These are phyloP conservation scores for Zosterops japonicus DNA, from an alignment of 2,113 vertebrate species.

Conservation along the genomic window DNA sequence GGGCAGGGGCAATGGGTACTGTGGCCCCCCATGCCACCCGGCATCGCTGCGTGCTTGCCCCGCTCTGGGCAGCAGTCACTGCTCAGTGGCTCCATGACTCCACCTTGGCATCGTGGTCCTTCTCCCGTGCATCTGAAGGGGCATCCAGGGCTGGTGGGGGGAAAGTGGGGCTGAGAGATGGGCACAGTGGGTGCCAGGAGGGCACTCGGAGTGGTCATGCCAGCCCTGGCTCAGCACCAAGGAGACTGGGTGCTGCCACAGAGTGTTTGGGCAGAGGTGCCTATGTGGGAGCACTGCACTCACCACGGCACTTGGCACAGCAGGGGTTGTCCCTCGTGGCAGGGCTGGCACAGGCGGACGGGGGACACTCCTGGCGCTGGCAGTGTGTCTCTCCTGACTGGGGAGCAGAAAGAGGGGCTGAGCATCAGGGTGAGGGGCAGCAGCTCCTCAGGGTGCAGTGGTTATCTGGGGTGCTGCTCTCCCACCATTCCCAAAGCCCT, in stretches of 20 bases:
- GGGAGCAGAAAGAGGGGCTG: neutral
- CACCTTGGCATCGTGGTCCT: slow-evolving; percentile 25
- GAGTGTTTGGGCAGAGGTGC: neutral
- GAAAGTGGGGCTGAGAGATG: fast-evolving
- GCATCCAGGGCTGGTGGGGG: neutral
- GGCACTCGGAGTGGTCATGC: neutral
- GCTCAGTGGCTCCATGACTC: slow-evolving; percentile 64
- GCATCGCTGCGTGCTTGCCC: neutral
- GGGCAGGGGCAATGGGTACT: fast-evolving
- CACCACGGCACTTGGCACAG: slow-evolving; percentile 83
- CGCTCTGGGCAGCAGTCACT: neutral
- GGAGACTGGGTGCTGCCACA: neutral
- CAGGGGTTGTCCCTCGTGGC: slow-evolving; percentile 76
- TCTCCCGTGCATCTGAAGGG: slow-evolving; percentile 29
- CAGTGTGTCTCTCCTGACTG: slow-evolving; percentile 88
- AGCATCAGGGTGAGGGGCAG: fast-evolving
- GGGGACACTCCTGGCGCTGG: slow-evolving; percentile 85
- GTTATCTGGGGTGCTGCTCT: fast-evolving
- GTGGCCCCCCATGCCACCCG: neutral
- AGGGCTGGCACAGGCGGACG: slow-evolving; percentile 73
- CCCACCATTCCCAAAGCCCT: fast-evolving
- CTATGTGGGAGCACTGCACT: neutral
- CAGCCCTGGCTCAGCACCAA: neutral
- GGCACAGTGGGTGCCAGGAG: neutral
- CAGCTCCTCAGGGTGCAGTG: neutral